A percentile compares a stretch with the other conserved stretches of the same genome.
These are phyloP conservation scores for Upupa epops DNA, from an alignment of 2,113 vertebrate species.

Conservation along the genomic window DNA sequence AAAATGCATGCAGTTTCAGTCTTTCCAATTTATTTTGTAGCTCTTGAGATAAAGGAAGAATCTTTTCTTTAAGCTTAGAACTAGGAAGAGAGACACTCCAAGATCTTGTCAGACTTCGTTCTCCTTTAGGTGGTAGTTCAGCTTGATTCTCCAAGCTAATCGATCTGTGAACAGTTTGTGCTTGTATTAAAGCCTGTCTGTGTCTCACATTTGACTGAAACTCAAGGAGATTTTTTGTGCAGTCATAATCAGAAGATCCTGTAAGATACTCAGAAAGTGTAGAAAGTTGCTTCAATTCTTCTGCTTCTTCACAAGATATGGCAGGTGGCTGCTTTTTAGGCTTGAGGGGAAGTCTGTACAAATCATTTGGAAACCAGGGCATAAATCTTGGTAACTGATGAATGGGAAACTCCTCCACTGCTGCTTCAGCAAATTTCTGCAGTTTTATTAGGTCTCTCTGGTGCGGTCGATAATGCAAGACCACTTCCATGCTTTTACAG, in stretches of 20 bases:
- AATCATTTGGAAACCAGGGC: conserved; percentile 81
- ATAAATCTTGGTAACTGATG: conserved; percentile 74
- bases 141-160: conserved; percentile 17
- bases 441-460: conserved; percentile 51
- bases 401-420: conserved; percentile 78
- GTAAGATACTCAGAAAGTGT: background rate
- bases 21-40: conserved; percentile 74
- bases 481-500: conserved; percentile 78
- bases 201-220: conserved; percentile 66
- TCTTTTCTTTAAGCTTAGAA: conserved; percentile 29
- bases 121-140: conserved; percentile 24
- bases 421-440: conserved; percentile 73
- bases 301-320: conserved; percentile 63
- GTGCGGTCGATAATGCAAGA: conserved; percentile 77
- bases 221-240: conserved; percentile 74
- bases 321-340: conserved; percentile 78
- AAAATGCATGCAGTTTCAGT: conserved; percentile 80
- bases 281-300: conserved; percentile 31
- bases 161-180: conserved; percentile 1
- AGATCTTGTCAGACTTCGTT: conserved; percentile 68
- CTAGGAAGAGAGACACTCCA: conserved; percentile 82
- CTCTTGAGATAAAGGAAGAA: conserved; percentile 75
- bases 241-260: conserved; percentile 67
- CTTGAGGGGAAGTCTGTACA: conserved; percentile 73
- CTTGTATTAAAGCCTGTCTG: background rate